These are phyloP conservation scores for Pachymerium ferrugineum DNA, from an alignment of 2,888 invertebrate genomes.

Conservation along the genomic window DNA sequence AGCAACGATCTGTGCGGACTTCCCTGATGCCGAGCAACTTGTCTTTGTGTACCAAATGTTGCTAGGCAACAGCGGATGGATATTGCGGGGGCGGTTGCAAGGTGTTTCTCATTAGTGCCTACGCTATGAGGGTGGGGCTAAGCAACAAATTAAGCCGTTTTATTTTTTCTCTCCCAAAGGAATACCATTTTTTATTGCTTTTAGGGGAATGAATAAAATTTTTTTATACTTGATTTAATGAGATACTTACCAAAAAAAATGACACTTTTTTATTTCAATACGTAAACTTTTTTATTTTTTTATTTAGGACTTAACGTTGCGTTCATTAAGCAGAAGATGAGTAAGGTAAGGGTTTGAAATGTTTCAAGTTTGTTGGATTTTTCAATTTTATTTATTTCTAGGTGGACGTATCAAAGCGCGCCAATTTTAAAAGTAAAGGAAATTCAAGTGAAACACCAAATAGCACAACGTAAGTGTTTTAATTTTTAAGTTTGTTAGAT, in stretches of 20 bases:
- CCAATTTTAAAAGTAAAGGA: constrained; percentile 17
- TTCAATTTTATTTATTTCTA: neutral
- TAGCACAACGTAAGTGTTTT: neutral
- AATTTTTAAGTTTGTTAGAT: too few relatives aligned
- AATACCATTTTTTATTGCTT: neutral
- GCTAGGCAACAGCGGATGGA: constrained; percentile 15
- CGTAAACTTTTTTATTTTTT: neutral
- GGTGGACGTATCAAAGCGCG: constrained; percentile 22
- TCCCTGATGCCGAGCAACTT: constrained; percentile 23
- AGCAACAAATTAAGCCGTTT: constrained; percentile 17
- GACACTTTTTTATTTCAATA: neutral
- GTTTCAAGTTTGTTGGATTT: neutral
- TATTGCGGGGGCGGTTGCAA: neutral
- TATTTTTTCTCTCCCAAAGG: neutral
- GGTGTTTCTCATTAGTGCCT: constrained; percentile 20
- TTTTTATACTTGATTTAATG: neutral
- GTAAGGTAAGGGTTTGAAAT: neutral
- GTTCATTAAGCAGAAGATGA: constrained; percentile 20
- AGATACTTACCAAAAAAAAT: neutral
- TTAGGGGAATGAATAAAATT: neutral
- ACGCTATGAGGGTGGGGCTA: constrained; percentile 3
- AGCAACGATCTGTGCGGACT: constrained; percentile 23
- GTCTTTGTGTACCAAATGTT: constrained; percentile 22
- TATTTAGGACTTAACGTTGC: neutral
- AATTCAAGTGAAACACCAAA: neutral